Evolutionary conservation across 2,888 invertebrate genomes (phyloP).

Genomic region (Drosophila meridionalis): DNA sequence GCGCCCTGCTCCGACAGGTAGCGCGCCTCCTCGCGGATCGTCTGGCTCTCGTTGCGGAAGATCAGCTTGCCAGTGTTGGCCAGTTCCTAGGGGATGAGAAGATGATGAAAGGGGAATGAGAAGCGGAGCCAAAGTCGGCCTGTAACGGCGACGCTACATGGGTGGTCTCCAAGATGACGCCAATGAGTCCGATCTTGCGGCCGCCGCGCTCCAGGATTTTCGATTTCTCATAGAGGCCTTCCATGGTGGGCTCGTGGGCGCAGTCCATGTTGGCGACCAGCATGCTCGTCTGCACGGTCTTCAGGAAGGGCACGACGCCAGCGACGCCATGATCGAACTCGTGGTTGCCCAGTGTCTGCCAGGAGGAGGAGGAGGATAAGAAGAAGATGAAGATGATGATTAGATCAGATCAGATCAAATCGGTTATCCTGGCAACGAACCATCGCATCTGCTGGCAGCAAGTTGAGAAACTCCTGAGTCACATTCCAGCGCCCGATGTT

Average conservation of each 20-base stretch:
- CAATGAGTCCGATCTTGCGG: conserved; percentile 91
- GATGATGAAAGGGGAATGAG: background rate
- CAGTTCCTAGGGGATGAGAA: conserved; percentile 86
- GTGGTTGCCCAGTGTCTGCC: conserved; percentile 93
- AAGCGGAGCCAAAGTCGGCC: too few relatives aligned
- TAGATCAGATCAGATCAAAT: too few relatives aligned
- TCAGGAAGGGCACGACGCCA: conserved; percentile 90
- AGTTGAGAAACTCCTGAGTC: conserved; percentile 91
- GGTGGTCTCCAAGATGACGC: conserved; percentile 90
- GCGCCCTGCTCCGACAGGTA: conserved; percentile 88
- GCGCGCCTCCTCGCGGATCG: conserved; percentile 89
- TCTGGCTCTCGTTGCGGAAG: conserved; percentile 89
- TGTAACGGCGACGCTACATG: conserved; percentile 21
- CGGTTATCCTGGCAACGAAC: conserved; percentile 83
- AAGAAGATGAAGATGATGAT: too few relatives aligned
- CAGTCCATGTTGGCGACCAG: conserved; percentile 92
- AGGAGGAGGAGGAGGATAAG: background rate
- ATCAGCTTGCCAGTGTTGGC: conserved; percentile 88
- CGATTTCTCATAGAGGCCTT: conserved; percentile 88
- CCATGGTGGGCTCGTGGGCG: conserved; percentile 88
- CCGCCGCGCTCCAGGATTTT: conserved; percentile 88
- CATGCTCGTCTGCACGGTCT: conserved; percentile 87
- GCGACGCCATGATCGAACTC: conserved; percentile 92
- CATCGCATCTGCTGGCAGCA: conserved; percentile 91
- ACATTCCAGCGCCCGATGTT: conserved; percentile 90